phyloP scores from a whole-genome alignment of 2,888 invertebrate genomes.

The Horisme vitalbata region DNA sequence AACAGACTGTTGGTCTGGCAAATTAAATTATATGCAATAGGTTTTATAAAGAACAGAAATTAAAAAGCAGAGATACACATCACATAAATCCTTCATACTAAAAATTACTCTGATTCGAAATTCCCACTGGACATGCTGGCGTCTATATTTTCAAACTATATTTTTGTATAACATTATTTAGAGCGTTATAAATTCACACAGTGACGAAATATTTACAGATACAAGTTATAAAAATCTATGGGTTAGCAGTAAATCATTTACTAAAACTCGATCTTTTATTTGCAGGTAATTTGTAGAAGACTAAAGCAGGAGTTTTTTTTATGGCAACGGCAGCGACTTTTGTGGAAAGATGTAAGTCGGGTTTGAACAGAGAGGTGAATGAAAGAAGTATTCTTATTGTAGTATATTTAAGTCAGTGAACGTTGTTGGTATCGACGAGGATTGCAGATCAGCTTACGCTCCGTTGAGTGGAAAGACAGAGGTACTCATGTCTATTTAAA shows the following conservation, averaged over 20 bases:
- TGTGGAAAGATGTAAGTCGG: slow-evolving; percentile 40
- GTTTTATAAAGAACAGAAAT: not conserved
- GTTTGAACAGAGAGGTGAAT: too few species aligned
- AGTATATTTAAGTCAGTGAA: slow-evolving; percentile 67
- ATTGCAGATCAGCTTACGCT: slow-evolving; percentile 72
- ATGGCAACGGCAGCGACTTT: slow-evolving; percentile 37
- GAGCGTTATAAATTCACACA: slow-evolving; percentile 19
- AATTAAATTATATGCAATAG: not conserved
- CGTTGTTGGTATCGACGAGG: slow-evolving; percentile 62
- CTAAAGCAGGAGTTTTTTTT: slow-evolving; percentile 34
- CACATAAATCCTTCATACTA: slow-evolving; percentile 3
- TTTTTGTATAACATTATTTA: slow-evolving; percentile 30
- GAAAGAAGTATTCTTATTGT: too few species aligned
- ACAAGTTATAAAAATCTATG: slow-evolving; percentile 29
- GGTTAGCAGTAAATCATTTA: slow-evolving; percentile 21
- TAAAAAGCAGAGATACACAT: not conserved
- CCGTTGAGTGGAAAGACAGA: slow-evolving; percentile 69
- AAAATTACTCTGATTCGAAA: slow-evolving; percentile 8
- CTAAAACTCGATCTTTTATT: slow-evolving; percentile 41
- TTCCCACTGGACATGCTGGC: not conserved
- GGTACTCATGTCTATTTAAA: slow-evolving; percentile 61
- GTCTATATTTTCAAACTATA: slow-evolving; percentile 2
- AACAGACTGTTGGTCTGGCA: not conserved
- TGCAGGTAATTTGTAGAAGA: slow-evolving; percentile 53
- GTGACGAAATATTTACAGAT: slow-evolving; percentile 27